phyloP scores from a whole-genome alignment of 2,113 vertebrate genomes.

The Podarcis muralis region DNA sequence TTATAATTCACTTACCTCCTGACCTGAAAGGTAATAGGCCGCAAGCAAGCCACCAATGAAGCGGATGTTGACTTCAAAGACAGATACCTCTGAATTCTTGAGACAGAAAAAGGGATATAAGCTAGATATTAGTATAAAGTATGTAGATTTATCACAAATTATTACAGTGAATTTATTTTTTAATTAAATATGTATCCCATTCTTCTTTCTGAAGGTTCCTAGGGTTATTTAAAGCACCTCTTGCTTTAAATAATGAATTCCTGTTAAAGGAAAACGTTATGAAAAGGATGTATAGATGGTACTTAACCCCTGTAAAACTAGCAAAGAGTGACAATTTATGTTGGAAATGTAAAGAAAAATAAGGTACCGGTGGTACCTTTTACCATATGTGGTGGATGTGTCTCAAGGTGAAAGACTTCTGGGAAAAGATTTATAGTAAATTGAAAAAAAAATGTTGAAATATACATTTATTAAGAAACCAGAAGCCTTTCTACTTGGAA shows the following conservation, averaged over 20 bases:
- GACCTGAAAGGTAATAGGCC: conserved; percentile 90
- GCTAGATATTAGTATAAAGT: neutral
- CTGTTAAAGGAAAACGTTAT: neutral
- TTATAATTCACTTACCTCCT: conserved; percentile 79
- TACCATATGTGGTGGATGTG: too few relatives aligned
- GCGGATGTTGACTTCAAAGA: conserved; percentile 94
- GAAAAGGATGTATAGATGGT: too few relatives aligned
- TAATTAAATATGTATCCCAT: too few relatives aligned
- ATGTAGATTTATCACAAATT: neutral
- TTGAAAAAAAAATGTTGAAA: too few relatives aligned
- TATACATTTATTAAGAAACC: too few relatives aligned
- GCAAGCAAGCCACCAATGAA: conserved; percentile 91
- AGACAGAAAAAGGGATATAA: conserved; percentile 33
- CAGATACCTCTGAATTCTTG: conserved; percentile 92
- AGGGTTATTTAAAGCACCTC: neutral
- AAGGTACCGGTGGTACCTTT: too few relatives aligned
- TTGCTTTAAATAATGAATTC: neutral
- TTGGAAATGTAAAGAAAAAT: too few relatives aligned
- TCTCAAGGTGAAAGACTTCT: too few relatives aligned
- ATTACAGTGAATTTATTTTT: neutral
- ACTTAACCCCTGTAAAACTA: too few relatives aligned
- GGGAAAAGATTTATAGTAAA: too few relatives aligned
- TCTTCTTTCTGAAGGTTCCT: neutral
- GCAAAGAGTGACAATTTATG: too few relatives aligned
- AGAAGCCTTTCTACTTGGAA: too few relatives aligned